These are phyloP conservation scores for Mesoclemmys tuberculata DNA, from an alignment of 2,113 vertebrate species.

Conservation along the genomic window DNA sequence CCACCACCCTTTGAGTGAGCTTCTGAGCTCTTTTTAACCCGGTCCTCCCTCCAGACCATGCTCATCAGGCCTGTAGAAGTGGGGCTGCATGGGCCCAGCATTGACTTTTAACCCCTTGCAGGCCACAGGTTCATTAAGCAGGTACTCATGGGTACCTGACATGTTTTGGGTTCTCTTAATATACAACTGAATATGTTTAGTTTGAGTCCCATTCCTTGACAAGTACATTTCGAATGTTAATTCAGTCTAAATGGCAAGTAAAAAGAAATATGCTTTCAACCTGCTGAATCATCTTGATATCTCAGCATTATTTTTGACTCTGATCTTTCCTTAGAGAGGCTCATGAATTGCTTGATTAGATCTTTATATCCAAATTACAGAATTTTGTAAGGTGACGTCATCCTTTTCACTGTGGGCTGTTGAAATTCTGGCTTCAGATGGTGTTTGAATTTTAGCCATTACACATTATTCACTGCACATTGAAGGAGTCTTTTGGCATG, in stretches of 20 bases:
- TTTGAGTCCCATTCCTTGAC: background rate
- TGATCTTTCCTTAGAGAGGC: slow-evolving; percentile 48
- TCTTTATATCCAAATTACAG: slow-evolving; percentile 18
- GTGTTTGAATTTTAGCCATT: background rate
- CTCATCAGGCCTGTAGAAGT: background rate
- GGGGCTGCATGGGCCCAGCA: background rate
- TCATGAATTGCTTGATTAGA: slow-evolving; percentile 5
- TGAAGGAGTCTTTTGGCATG: background rate
- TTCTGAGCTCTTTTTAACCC: background rate
- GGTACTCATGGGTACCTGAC: background rate
- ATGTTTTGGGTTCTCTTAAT: slow-evolving; percentile 21
- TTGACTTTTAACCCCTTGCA: background rate
- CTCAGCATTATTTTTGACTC: slow-evolving; percentile 26
- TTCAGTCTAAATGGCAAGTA: slow-evolving; percentile 52
- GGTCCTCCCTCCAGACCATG: background rate
- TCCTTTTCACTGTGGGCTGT: background rate
- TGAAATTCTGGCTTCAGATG: slow-evolving; percentile 18
- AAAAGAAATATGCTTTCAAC: slow-evolving; percentile 7
- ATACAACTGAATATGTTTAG: slow-evolving; percentile 8
- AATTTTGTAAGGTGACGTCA: background rate
- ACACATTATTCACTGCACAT: background rate
- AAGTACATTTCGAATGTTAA: background rate
- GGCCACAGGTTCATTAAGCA: background rate
- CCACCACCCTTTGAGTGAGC: background rate
- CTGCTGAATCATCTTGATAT: slow-evolving; percentile 42